Conservation (phyloP, 2,113 vertebrate genomes). For the Zapornia atra region DNA sequence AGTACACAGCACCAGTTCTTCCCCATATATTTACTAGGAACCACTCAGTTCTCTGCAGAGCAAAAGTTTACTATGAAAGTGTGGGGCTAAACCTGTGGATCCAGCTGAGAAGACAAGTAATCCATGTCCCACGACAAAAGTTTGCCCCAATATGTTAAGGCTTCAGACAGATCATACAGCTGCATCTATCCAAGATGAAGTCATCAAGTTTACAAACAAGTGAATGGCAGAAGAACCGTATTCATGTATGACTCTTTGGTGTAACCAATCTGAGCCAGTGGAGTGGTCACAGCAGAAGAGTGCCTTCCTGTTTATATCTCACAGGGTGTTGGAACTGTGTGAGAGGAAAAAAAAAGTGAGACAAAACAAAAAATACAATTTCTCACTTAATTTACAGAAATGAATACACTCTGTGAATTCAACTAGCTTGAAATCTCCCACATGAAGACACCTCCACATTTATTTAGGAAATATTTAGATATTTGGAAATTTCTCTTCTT, state of each 20-base stretch:
- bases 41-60: not conserved
- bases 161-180: not conserved
- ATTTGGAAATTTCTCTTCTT: not conserved
- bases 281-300: not conserved
- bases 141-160: rapidly evolving
- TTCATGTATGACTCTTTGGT: rapidly evolving
- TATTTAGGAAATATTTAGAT: not conserved
- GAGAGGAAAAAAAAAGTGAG: not conserved
- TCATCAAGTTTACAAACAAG: not conserved
- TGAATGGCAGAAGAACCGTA: not conserved
- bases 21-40: rapidly evolving
- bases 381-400: not conserved
- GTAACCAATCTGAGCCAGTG: not conserved
- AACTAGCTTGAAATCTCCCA: not conserved
- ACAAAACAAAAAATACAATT: not conserved
- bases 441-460: not conserved
- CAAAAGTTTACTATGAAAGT: not conserved
- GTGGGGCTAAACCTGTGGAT: not conserved
- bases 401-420: not conserved
- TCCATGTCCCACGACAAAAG: not conserved
- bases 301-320: not conserved
- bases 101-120: not conserved
- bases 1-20: rapidly evolving
- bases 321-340: rapidly evolving
- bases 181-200: not conserved